Percentiles rank a stretch among this genome's conserved stretches.
These are phyloP conservation scores for Panagrolaimus sp. DNA, from an alignment of 1,140 invertebrate genomes.

Conservation along the genomic window DNA sequence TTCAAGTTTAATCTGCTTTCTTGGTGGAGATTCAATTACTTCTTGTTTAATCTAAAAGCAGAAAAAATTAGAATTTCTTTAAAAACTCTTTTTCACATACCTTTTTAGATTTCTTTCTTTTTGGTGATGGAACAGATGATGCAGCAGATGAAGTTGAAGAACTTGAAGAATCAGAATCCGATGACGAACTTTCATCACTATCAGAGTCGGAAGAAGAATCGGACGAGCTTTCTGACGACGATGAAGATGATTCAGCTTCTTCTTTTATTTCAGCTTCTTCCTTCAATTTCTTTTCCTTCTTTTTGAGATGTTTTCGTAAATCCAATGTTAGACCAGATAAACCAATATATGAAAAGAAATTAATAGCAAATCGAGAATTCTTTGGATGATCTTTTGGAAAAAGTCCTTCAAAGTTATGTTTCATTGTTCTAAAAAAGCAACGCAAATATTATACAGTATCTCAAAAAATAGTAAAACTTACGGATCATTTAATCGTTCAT, in stretches of 20 bases:
- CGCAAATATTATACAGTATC: conserved; percentile 20
- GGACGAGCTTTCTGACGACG: not conserved
- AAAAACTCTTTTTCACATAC: no score
- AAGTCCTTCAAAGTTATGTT: conserved; percentile 79
- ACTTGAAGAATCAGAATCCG: not conserved
- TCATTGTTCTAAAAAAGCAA: conserved; percentile 69
- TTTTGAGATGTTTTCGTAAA: conserved; percentile 35
- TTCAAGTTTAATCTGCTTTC: not conserved
- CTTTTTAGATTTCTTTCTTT: not conserved
- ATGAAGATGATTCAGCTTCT: conserved; percentile 19
- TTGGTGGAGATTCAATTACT: no score
- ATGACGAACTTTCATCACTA: not conserved
- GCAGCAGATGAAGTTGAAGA: not conserved
- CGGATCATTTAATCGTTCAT: conserved; percentile 79
- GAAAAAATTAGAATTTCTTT: no score
- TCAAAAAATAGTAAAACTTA: conserved; percentile 57
- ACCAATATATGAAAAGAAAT: conserved; percentile 97
- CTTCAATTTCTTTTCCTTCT: conserved; percentile 24
- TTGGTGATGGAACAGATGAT: not conserved
- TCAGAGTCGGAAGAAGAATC: conserved; percentile 16
- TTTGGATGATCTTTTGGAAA: conserved; percentile 91
- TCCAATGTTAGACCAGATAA: conserved; percentile 70
- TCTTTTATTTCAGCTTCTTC: conserved; percentile 27
- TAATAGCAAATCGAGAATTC: conserved; percentile 95
- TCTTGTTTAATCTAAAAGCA: no score